Conservation (phyloP, 2,113 vertebrate genomes). For the Tor tambroides region DNA sequence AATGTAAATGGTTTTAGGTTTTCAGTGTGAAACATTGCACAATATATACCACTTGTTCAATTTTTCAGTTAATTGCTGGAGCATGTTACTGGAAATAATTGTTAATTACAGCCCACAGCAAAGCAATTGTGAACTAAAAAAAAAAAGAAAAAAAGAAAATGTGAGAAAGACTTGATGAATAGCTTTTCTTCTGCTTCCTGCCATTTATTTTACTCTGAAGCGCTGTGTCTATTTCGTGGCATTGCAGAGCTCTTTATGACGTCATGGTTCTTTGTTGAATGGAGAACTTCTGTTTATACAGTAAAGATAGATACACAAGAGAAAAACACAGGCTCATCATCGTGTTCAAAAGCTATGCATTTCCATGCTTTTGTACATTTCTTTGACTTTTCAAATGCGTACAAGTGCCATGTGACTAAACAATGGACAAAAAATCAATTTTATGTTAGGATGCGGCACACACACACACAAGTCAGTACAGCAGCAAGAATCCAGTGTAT, state of each 20-base stretch:
- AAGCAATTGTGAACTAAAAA: background rate
- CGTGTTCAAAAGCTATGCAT: background rate
- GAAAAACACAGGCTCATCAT: background rate
- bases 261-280: background rate
- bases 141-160: background rate
- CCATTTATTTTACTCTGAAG: background rate
- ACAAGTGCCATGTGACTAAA: background rate
- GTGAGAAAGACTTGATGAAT: background rate
- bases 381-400: background rate
- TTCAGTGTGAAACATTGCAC: background rate
- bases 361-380: background rate
- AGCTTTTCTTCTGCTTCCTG: background rate
- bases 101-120: background rate
- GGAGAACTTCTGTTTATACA: background rate
- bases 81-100: slow-evolving; percentile 7
- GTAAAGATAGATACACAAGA: background rate
- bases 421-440: background rate
- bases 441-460: background rate
- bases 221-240: background rate
- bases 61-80: slow-evolving; percentile 13
- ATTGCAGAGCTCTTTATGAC: background rate
- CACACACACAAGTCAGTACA: background rate
- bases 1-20: background rate
- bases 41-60: background rate
- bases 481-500: background rate